These are phyloP conservation scores for Gymnobelideus leadbeateri DNA, from an alignment of 2,113 vertebrate species.

Conservation along the genomic window DNA sequence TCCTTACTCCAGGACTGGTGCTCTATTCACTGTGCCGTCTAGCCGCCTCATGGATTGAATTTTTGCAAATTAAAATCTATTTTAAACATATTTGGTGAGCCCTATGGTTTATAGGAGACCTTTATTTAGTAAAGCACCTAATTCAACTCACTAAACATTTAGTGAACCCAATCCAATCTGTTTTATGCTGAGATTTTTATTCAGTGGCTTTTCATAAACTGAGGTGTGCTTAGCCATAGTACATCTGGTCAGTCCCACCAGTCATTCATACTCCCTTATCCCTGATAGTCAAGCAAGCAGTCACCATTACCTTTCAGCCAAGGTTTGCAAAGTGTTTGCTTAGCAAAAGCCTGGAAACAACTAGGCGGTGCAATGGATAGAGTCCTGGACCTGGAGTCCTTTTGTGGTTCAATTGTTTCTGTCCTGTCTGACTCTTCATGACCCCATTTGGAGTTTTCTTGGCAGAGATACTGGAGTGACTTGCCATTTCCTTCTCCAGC, in stretches of 20 bases:
- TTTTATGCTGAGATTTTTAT: background rate
- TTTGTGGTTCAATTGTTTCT: too few species aligned
- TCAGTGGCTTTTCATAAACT: background rate
- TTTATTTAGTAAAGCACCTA: background rate
- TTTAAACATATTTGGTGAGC: background rate
- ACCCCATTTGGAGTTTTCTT: too few species aligned
- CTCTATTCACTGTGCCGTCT: too few species aligned
- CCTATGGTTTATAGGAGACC: background rate
- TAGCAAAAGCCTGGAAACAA: background rate
- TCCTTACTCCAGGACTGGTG: too few species aligned
- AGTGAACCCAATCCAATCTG: background rate
- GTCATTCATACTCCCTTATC: background rate
- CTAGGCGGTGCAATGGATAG: background rate
- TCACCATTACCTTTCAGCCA: background rate
- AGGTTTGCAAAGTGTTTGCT: background rate
- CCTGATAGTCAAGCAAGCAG: background rate
- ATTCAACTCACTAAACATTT: background rate
- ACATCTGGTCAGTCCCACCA: background rate
- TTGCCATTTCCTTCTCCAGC: background rate
- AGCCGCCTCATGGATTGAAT: background rate
- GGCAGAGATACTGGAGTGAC: too few species aligned
- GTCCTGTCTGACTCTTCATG: too few species aligned
- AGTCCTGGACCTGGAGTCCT: background rate
- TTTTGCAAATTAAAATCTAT: conserved; percentile 1
- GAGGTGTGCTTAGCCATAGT: background rate